phyloP scores from a whole-genome alignment of 2,888 invertebrate genomes.

The Anticlea derivata region DNA sequence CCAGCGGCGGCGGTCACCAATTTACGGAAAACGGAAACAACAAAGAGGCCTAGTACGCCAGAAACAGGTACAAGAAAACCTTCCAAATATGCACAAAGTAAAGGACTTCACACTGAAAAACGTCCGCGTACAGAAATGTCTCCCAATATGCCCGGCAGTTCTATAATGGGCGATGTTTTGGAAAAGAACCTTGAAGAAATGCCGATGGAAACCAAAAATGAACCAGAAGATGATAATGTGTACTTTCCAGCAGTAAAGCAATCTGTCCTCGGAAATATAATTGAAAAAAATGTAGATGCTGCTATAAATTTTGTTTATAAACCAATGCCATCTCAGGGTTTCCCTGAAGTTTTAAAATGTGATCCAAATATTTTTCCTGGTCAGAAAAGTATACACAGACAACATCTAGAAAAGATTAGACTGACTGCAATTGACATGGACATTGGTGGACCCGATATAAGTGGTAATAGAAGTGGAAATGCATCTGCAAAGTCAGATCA shows the following conservation, averaged over 20 bases:
- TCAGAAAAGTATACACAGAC: constrained; percentile 79
- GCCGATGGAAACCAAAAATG: constrained; percentile 24
- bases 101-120: constrained; percentile 70
- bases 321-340: constrained; percentile 69
- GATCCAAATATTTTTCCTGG: constrained; percentile 52
- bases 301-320: constrained; percentile 43
- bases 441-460: constrained; percentile 48
- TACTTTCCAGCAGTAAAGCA: constrained; percentile 75
- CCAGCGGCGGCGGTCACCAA: constrained; percentile 86
- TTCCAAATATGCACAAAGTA: constrained; percentile 73
- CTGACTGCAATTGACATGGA: constrained; percentile 50
- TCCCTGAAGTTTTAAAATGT: constrained; percentile 76
- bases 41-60: constrained; percentile 45
- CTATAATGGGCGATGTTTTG: constrained; percentile 58
- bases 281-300: constrained; percentile 75
- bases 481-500: constrained; percentile 11
- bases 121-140: constrained; percentile 56
- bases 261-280: constrained; percentile 78
- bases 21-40: constrained; percentile 55
- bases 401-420: constrained; percentile 55
- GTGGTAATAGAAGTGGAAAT: constrained; percentile 9
- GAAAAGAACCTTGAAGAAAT: constrained; percentile 57
- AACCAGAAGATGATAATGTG: constrained; percentile 67
- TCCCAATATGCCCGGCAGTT: constrained; percentile 17
- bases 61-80: constrained; percentile 51